Percentiles rank a stretch among this genome's conserved stretches.
These are phyloP conservation scores for Tretioscincus oriximinensis DNA, from an alignment of 2,113 vertebrate species.

Conservation along the genomic window DNA sequence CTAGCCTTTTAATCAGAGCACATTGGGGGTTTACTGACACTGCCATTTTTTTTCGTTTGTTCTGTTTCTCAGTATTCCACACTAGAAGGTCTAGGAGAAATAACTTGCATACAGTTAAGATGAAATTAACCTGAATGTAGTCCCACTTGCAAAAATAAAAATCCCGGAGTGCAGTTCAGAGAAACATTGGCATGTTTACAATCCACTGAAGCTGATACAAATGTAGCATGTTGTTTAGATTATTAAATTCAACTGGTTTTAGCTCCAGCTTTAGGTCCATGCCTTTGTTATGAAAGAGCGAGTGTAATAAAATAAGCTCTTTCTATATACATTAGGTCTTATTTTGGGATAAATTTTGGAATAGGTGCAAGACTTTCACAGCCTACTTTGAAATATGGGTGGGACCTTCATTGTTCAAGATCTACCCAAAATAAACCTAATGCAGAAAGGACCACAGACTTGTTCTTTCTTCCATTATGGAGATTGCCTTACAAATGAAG, in stretches of 20 bases:
- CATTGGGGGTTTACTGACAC: slow-evolving; percentile 46
- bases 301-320: background rate
- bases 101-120: slow-evolving; percentile 75
- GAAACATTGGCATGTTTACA: background rate
- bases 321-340: too few species aligned
- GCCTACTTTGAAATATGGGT: too few species aligned
- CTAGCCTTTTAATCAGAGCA: slow-evolving; percentile 69
- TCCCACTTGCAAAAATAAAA: slow-evolving; percentile 67
- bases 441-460: background rate
- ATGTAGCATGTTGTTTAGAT: background rate
- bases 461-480: background rate
- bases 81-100: slow-evolving; percentile 68
- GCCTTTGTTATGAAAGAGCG: background rate
- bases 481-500: background rate
- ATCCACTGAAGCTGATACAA: background rate
- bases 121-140: slow-evolving; percentile 68
- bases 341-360: too few species aligned
- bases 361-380: too few species aligned
- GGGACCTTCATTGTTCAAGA: too few species aligned
- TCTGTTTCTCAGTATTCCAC: slow-evolving; percentile 58
- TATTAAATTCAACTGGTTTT: background rate
- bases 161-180: slow-evolving; percentile 22
- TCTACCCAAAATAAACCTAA: too few species aligned
- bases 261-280: background rate
- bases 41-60: background rate